Conservation (phyloP, 2,797 vertebrate species). For the Macroramphosus scolopax region DNA sequence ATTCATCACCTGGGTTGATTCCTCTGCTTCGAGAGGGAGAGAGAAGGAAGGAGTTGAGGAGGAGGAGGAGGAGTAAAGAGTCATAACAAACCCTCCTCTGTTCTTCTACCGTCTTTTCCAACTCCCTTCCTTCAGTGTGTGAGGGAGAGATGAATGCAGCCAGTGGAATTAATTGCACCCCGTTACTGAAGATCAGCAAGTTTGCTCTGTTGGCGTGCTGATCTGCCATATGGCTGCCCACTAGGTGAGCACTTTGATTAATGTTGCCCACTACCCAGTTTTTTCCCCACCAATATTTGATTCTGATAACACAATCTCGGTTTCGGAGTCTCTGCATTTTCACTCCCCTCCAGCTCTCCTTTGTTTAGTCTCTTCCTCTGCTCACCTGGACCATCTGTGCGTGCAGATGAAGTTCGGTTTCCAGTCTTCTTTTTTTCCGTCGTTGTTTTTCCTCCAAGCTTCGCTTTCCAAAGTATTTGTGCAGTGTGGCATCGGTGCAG, state of each 20-base stretch:
- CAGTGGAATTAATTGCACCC: slow-evolving; percentile 99
- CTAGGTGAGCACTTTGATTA: slow-evolving; percentile 99
- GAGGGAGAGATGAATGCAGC: slow-evolving; percentile 98
- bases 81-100: slow-evolving; percentile 86
- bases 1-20: slow-evolving; percentile 97
- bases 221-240: slow-evolving; percentile 99
- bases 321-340: slow-evolving; percentile 43
- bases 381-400: slow-evolving; percentile 36
- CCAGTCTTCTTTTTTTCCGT: too few relatives aligned
- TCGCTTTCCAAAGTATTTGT: slow-evolving; percentile 48
- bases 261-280: slow-evolving; percentile 90
- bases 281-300: slow-evolving; percentile 87
- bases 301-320: slow-evolving; percentile 86
- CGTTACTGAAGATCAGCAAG: slow-evolving; percentile 99
- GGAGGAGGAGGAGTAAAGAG: slow-evolving; percentile 77
- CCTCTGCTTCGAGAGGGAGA: slow-evolving; percentile 79
- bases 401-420: slow-evolving; percentile 34
- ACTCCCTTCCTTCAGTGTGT: slow-evolving; percentile 72
- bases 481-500: slow-evolving; percentile 6
- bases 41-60: slow-evolving; percentile 58
- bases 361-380: slow-evolving; percentile 17
- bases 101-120: slow-evolving; percentile 74
- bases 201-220: slow-evolving; percentile 99
- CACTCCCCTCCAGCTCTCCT: slow-evolving; percentile 1
- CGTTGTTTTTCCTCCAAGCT: slow-evolving; percentile 34